Conservation (phyloP, 2,113 vertebrate genomes). For the Melospiza melodia region DNA sequence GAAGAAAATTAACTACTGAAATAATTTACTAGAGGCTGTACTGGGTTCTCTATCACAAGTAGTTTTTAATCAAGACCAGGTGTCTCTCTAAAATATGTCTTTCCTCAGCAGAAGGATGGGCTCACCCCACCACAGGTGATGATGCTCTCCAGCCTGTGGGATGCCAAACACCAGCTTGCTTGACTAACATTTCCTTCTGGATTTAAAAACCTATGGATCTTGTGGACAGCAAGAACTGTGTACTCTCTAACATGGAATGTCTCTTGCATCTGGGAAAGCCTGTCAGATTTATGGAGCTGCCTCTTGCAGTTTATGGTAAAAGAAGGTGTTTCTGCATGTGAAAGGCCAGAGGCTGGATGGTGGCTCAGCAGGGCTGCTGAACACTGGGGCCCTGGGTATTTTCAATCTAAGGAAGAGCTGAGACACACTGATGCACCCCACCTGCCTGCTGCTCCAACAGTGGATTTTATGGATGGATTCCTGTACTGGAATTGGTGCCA, state of each 20-base stretch:
- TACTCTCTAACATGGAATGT: accelerated
- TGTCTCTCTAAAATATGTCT: background rate
- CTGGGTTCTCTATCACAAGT: background rate
- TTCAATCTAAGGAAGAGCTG: background rate
- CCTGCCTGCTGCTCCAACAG: background rate
- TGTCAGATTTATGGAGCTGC: background rate
- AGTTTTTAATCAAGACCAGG: slow-evolving; percentile 33
- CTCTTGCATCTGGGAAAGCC: background rate
- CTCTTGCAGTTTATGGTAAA: background rate
- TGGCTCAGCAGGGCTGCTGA: background rate
- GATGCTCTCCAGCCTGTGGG: background rate
- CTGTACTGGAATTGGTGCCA: background rate
- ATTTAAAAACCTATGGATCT: background rate
- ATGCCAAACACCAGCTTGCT: background rate
- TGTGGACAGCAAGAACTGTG: background rate
- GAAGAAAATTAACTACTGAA: slow-evolving; percentile 27
- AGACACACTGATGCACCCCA: background rate
- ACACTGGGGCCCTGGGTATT: background rate
- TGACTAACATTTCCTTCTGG: background rate
- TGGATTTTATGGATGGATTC: background rate
- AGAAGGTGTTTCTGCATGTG: background rate
- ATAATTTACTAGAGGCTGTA: background rate
- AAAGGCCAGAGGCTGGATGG: background rate
- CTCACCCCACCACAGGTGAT: background rate
- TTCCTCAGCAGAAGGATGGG: background rate